A percentile compares a stretch with the other conserved stretches of the same genome.
Conservation (phyloP, 2,888 invertebrate genomes). For the Exocentrus adspersus region DNA sequence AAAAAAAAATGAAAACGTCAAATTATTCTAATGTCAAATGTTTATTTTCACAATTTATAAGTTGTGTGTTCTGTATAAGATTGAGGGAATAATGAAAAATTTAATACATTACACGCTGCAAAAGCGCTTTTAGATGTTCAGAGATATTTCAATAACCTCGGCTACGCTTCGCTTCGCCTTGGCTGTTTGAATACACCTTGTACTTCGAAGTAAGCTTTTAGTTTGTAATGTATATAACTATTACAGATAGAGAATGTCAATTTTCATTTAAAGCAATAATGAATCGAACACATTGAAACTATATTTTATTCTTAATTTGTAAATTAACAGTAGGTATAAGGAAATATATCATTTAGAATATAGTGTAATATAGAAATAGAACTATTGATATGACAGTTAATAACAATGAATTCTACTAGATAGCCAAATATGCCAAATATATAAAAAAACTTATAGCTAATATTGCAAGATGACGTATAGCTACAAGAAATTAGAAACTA, state of each 20-base stretch:
- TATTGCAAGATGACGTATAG: constrained; percentile 25
- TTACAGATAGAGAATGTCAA: not conserved
- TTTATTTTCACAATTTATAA: too few species aligned
- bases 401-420: constrained; percentile 17
- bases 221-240: not conserved
- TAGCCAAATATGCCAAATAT: constrained; percentile 11
- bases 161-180: too few species aligned
- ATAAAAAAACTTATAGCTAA: constrained; percentile 15
- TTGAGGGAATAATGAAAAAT: too few species aligned
- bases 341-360: constrained; percentile 12
- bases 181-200: too few species aligned
- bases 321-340: constrained; percentile 23
- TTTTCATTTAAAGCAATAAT: not conserved
- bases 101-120: too few species aligned
- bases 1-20: too few species aligned
- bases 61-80: too few species aligned
- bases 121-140: not conserved
- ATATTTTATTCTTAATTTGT: constrained; percentile 15
- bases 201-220: not conserved
- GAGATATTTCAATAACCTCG: not conserved
- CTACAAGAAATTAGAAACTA: too few species aligned
- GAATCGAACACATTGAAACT: constrained; percentile 15
- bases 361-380: constrained; percentile 18
- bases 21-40: too few species aligned
- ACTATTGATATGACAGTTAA: constrained; percentile 26